Conservation (phyloP, 2,888 invertebrate species). For the Drosophila lutescens region DNA sequence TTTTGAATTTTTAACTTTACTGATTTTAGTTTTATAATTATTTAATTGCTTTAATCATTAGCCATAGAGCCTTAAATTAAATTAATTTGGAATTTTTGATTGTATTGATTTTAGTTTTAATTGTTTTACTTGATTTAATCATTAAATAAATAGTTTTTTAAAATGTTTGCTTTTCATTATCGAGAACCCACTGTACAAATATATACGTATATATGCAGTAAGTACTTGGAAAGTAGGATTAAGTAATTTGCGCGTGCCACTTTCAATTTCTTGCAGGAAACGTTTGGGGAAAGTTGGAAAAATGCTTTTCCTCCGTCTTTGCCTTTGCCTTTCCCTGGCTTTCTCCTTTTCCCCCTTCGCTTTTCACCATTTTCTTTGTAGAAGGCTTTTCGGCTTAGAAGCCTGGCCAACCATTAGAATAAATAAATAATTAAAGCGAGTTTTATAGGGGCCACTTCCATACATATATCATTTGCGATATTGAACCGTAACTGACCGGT, state of each 20-base stretch:
- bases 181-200: background rate
- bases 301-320: constrained; percentile 17
- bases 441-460: constrained; percentile 35
- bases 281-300: constrained; percentile 25
- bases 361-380: constrained; percentile 23
- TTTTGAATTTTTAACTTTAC: too few relatives aligned
- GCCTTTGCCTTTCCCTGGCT: constrained; percentile 15
- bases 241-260: constrained; percentile 75
- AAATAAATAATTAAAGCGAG: constrained; percentile 69
- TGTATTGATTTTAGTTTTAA: too few relatives aligned
- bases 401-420: constrained; percentile 53
- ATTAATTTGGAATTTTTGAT: too few relatives aligned
- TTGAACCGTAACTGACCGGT: constrained; percentile 31
- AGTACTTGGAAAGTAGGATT: constrained; percentile 72
- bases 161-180: background rate
- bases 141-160: too few relatives aligned
- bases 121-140: too few relatives aligned
- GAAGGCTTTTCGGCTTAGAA: constrained; percentile 42
- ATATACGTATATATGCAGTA: constrained; percentile 35
- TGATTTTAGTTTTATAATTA: too few relatives aligned
- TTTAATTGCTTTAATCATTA: too few relatives aligned
- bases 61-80: too few relatives aligned
- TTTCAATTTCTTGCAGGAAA: constrained; percentile 59
- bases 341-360: background rate
- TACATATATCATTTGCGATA: constrained; percentile 16